Evolutionary conservation across 1,140 invertebrate genomes (phyloP).

Genomic region (Microplitis mediator): DNA sequence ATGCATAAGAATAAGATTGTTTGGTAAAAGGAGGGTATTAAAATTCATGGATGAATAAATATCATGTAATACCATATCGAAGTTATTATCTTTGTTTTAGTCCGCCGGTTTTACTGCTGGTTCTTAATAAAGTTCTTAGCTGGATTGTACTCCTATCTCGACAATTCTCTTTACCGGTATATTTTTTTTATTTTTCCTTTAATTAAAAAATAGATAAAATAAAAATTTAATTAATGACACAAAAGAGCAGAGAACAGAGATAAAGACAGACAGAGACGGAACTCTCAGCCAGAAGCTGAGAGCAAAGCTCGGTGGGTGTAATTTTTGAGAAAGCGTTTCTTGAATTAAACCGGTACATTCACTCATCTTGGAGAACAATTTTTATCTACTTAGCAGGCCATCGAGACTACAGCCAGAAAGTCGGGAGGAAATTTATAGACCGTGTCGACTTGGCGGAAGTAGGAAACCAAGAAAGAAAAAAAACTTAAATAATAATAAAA

Average conservation of each 20-base stretch:
- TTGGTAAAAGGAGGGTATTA: background rate
- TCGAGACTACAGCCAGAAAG: background rate
- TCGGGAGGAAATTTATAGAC: constrained; percentile 18
- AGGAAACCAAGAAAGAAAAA: constrained; percentile 5
- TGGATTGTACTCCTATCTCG: background rate
- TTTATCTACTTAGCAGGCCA: constrained; percentile 25
- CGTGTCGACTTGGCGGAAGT: constrained; percentile 13
- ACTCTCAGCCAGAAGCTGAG: background rate
- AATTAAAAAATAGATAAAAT: background rate
- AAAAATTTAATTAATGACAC: constrained; percentile 11
- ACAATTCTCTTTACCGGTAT: background rate
- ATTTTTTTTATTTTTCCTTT: background rate
- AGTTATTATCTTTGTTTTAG: too few relatives aligned
- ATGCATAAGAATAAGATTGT: background rate
- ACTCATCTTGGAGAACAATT: constrained; percentile 12
- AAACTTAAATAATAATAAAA: background rate
- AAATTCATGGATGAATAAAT: constrained; percentile 21
- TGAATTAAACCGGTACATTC: background rate
- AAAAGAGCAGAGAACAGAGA: constrained; percentile 11
- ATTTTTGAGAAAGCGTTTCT: background rate
- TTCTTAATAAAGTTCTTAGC: background rate
- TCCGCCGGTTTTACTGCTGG: too few relatives aligned
- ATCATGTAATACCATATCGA: background rate
- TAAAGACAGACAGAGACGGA: background rate
- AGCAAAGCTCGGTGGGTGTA: background rate